phyloP scores from a whole-genome alignment of 2,888 invertebrate species.

The Exephanes ischioxanthus region DNA sequence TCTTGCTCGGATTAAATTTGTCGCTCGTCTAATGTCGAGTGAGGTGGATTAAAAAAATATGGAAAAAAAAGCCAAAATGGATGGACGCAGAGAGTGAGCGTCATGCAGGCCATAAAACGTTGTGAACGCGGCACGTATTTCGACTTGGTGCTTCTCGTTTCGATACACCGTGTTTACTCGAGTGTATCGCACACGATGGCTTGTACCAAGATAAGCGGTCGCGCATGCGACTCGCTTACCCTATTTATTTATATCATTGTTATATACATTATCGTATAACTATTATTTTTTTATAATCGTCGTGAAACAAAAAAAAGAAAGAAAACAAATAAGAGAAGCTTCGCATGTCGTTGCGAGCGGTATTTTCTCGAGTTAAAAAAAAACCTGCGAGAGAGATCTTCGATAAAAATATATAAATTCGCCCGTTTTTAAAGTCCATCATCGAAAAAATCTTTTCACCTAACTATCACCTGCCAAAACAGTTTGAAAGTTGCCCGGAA shows the following conservation, averaged over 20 bases:
- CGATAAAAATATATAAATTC: background rate
- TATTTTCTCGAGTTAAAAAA: background rate
- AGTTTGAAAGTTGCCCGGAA: slow-evolving; percentile 9
- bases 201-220: slow-evolving; percentile 50
- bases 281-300: slow-evolving; percentile 47
- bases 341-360: slow-evolving; percentile 14
- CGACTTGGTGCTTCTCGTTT: slow-evolving; percentile 63
- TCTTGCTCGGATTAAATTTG: slow-evolving; percentile 16
- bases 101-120: slow-evolving; percentile 68
- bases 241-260: slow-evolving; percentile 69
- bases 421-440: background rate
- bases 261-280: slow-evolving; percentile 43
- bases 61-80: background rate
- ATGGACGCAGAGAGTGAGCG: slow-evolving; percentile 33
- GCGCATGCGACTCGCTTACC: slow-evolving; percentile 52
- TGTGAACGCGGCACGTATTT: slow-evolving; percentile 51
- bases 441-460: background rate
- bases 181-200: slow-evolving; percentile 41
- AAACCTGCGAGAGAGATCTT: background rate
- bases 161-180: slow-evolving; percentile 34
- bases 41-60: background rate
- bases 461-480: slow-evolving; percentile 44
- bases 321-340: slow-evolving; percentile 6
- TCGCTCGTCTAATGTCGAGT: background rate
- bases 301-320: background rate